These are phyloP conservation scores for Limnephilus rhombicus DNA, from an alignment of 2,888 invertebrate genomes.

Conservation along the genomic window DNA sequence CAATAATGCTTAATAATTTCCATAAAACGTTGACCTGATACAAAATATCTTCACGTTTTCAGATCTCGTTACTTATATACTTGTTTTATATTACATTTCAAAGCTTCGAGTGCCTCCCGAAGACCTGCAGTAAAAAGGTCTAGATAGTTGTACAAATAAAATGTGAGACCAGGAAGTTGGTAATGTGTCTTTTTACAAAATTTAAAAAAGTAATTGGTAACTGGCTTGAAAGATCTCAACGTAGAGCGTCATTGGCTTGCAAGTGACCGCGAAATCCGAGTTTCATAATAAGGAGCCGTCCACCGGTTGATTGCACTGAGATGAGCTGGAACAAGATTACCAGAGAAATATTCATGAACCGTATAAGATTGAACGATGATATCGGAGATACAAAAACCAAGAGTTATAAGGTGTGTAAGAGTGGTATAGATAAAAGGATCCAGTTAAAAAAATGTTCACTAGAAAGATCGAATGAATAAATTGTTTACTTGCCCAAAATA, in stretches of 20 bases:
- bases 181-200: not conserved
- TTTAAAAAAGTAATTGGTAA: not conserved
- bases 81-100: not conserved
- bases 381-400: not conserved
- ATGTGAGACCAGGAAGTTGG: not conserved
- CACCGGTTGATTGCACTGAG: not conserved
- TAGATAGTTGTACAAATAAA: not conserved
- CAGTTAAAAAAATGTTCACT: no score
- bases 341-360: not conserved
- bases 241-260: not conserved
- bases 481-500: not conserved
- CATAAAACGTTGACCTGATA: not conserved
- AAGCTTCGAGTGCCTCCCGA: not conserved
- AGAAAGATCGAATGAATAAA: not conserved
- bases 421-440: no score
- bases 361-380: not conserved
- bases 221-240: not conserved
- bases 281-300: not conserved
- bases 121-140: slow-evolving; percentile 5
- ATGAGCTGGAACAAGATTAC: not conserved
- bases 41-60: slow-evolving; percentile 15
- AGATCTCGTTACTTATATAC: not conserved
- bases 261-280: slow-evolving; percentile 12
- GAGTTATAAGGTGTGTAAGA: not conserved
- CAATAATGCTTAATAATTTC: not conserved